Evolutionary conservation across 2,113 vertebrate genomes (phyloP).

Genomic region (Noctilio leporinus): DNA sequence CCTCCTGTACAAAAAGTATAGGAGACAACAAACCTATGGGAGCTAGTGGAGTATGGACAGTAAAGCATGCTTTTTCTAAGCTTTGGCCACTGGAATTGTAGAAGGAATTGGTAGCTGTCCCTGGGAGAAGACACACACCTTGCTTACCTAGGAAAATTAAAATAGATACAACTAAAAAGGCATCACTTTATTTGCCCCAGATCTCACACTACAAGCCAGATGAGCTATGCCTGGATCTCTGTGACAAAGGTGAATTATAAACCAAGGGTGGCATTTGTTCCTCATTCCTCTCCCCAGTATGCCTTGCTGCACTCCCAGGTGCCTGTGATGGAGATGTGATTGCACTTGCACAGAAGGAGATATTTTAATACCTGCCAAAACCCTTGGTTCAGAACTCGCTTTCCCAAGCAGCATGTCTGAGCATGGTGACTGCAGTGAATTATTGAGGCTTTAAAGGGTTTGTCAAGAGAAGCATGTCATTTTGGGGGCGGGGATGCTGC

Average conservation of each 20-base stretch:
- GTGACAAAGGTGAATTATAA: conserved; percentile 45
- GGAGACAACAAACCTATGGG: not conserved
- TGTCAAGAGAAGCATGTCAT: not conserved
- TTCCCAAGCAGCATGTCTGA: conserved; percentile 64
- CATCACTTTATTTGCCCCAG: not conserved
- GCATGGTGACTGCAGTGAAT: conserved; percentile 40
- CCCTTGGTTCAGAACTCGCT: conserved; percentile 62
- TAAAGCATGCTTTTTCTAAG: not conserved
- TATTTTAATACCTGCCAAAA: conserved; percentile 73
- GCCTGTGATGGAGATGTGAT: conserved; percentile 58
- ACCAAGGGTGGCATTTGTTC: not conserved
- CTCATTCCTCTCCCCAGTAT: not conserved
- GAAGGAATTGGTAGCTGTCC: not conserved
- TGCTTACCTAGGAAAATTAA: not conserved
- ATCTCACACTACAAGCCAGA: not conserved
- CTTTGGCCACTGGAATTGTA: not conserved
- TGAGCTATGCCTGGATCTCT: not conserved
- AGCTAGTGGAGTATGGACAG: not conserved
- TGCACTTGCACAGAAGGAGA: conserved; percentile 58
- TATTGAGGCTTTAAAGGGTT: conserved; percentile 56
- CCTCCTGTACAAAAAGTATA: not conserved
- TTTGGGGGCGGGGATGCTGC: not conserved
- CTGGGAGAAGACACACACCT: not conserved
- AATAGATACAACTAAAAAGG: not conserved
- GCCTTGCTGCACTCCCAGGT: conserved; percentile 48